Conservation (phyloP, 2,888 invertebrate genomes). For the Crioceris asparagi region DNA sequence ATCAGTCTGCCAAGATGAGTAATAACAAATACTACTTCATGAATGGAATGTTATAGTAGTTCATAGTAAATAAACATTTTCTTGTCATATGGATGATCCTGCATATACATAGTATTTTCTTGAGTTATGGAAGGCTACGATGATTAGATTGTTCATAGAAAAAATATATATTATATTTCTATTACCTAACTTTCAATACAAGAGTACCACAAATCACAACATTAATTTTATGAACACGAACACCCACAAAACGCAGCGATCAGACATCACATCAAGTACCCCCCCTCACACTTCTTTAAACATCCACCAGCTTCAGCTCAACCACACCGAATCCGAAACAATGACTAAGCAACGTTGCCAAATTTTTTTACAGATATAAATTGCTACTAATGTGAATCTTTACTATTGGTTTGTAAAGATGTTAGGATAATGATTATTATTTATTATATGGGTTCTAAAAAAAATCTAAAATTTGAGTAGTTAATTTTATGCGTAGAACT, state of each 20-base stretch:
- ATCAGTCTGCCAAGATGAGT: constrained; percentile 18
- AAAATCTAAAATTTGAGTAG: no score
- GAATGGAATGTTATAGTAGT: constrained; percentile 34
- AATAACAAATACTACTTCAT: constrained; percentile 31
- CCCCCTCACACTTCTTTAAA: constrained; percentile 11
- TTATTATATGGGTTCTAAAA: no score
- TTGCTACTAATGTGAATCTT: no score
- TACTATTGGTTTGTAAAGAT: no score
- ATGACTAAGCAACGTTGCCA: no score
- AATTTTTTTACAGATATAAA: no score
- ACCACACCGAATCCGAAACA: no score
- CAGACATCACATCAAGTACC: constrained; percentile 30
- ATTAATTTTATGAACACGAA: constrained; percentile 33
- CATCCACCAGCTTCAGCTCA: no score
- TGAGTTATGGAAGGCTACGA: constrained; percentile 3
- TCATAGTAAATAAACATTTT: constrained; percentile 38
- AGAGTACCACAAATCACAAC: constrained; percentile 30
- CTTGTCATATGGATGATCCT: constrained; percentile 24
- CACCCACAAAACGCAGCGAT: constrained; percentile 33
- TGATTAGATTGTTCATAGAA: constrained; percentile 11
- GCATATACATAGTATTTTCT: constrained; percentile 17
- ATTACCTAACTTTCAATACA: constrained; percentile 30
- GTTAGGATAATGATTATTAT: no score
- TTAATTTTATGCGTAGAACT: no score
- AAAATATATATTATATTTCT: constrained; percentile 15